These are phyloP conservation scores for Meles meles DNA, from an alignment of 2,113 vertebrate genomes.

Conservation along the genomic window DNA sequence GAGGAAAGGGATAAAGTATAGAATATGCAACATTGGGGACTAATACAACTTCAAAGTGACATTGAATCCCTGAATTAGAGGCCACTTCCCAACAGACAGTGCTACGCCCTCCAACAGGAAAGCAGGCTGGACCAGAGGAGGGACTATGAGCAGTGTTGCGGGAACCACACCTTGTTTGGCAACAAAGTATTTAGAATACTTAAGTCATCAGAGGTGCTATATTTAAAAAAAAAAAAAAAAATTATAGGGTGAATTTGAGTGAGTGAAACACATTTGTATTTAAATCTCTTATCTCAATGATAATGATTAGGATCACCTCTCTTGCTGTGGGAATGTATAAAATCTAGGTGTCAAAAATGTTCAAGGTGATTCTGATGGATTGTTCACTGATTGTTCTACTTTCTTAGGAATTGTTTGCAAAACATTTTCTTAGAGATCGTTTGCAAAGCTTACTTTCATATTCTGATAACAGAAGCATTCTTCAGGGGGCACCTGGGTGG, in stretches of 20 bases:
- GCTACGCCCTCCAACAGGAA: neutral
- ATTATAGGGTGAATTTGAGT: neutral
- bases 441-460: neutral
- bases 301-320: neutral
- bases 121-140: neutral
- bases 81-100: rapidly evolving
- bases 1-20: neutral
- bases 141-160: rapidly evolving
- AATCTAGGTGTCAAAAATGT: neutral
- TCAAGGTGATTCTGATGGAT: neutral
- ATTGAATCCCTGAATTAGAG: neutral
- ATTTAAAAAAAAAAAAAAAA: no score
- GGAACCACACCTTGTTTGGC: neutral
- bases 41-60: neutral
- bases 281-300: neutral
- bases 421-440: neutral
- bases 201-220: neutral
- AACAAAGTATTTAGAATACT: neutral
- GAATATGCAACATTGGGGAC: neutral
- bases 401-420: constrained; percentile 19
- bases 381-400: neutral
- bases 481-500: no score
- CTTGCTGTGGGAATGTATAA: neutral
- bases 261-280: neutral
- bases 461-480: constrained; percentile 4